These are phyloP conservation scores for Syrmaticus mikado DNA, from an alignment of 2,113 vertebrate genomes.

Conservation along the genomic window DNA sequence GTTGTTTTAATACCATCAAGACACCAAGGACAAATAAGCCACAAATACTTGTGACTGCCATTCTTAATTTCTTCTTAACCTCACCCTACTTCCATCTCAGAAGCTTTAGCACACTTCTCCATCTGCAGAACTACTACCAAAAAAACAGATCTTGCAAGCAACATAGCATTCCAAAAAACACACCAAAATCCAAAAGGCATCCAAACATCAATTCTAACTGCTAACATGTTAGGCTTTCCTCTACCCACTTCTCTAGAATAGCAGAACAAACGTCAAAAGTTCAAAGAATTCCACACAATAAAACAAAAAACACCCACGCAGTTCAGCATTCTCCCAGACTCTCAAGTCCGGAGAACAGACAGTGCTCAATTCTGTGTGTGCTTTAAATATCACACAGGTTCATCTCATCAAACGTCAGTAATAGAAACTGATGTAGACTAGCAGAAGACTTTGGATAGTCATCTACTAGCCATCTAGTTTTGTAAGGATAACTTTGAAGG, in stretches of 20 bases:
- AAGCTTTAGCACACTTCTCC: background rate
- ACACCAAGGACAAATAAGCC: background rate
- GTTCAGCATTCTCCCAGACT: background rate
- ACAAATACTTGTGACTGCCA: background rate
- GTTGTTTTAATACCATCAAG: background rate
- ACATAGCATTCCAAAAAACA: background rate
- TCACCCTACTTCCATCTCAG: background rate
- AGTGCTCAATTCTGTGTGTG: background rate
- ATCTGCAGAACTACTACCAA: background rate
- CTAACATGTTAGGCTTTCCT: background rate
- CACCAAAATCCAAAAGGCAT: background rate
- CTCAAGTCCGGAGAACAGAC: background rate
- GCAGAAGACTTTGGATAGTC: background rate
- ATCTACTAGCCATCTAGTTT: background rate
- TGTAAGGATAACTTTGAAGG: background rate
- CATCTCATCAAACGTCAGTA: background rate
- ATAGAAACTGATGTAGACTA: background rate
- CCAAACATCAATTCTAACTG: background rate
- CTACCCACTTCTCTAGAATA: background rate
- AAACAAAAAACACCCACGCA: background rate
- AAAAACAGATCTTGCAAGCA: background rate
- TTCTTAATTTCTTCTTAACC: background rate
- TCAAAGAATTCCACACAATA: background rate
- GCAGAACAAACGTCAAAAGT: background rate
- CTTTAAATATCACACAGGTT: background rate